Conservation (phyloP, 2,888 invertebrate species). For the Nasonovia ribisnigri region DNA sequence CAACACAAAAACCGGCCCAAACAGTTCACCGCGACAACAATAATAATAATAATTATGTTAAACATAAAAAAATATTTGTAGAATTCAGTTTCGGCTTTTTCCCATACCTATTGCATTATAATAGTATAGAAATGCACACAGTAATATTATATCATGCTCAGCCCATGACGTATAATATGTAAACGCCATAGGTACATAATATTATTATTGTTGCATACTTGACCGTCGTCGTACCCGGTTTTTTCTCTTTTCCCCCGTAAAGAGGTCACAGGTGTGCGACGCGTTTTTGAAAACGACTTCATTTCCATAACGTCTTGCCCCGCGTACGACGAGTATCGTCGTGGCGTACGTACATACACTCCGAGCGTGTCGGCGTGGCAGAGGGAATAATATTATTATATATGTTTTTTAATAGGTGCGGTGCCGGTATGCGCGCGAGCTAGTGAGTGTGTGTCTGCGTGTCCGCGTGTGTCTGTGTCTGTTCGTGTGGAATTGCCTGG, state of each 20-base stretch:
- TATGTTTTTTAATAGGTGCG: conserved; percentile 61
- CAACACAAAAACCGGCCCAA: background rate
- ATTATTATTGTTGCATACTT: background rate
- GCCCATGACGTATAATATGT: background rate
- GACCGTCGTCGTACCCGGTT: background rate
- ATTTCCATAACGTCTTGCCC: conserved; percentile 64
- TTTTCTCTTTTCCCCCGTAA: conserved; percentile 9
- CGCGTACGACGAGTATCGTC: conserved; percentile 14
- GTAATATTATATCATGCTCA: background rate
- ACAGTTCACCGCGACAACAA: background rate
- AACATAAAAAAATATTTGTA: background rate
- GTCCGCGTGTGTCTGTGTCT: background rate
- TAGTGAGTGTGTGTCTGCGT: background rate
- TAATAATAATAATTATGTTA: background rate
- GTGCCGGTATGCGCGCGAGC: conserved; percentile 33
- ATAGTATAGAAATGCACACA: background rate
- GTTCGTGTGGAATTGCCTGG: conserved; percentile 58
- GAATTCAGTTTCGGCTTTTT: background rate
- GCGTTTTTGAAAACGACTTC: conserved; percentile 62
- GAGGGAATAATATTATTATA: conserved; percentile 43
- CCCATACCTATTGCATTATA: background rate
- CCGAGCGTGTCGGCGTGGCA: conserved; percentile 43
- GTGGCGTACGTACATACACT: conserved; percentile 30
- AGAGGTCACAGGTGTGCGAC: conserved; percentile 63
- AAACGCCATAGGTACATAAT: background rate